phyloP scores from a whole-genome alignment of 2,888 invertebrate species.

The Abrostola tripartita region DNA sequence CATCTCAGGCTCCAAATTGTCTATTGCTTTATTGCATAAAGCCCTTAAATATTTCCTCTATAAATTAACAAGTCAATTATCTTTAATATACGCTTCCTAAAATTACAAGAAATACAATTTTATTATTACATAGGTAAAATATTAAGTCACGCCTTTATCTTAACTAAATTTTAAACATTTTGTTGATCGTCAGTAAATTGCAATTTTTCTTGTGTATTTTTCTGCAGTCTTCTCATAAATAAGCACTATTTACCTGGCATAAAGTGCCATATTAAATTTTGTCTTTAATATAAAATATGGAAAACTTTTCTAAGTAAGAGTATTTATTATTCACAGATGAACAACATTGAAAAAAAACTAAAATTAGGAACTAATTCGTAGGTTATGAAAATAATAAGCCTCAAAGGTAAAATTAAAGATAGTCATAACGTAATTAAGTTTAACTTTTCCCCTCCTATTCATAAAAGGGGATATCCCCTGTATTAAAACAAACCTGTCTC shows the following conservation, averaged over 20 bases:
- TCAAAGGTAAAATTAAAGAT: neutral
- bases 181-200: slow-evolving; percentile 19
- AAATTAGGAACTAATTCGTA: neutral
- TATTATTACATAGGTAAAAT: neutral
- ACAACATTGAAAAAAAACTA: slow-evolving; percentile 12
- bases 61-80: slow-evolving; percentile 3
- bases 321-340: slow-evolving; percentile 22
- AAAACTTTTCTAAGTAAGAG: slow-evolving; percentile 5
- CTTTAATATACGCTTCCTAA: neutral
- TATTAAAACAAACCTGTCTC: too few species aligned
- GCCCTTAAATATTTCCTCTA: neutral
- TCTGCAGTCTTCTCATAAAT: slow-evolving; percentile 41
- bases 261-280: slow-evolving; percentile 17
- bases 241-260: slow-evolving; percentile 41
- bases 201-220: slow-evolving; percentile 5
- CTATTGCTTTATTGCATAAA: neutral
- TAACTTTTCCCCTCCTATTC: too few species aligned
- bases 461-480: too few species aligned
- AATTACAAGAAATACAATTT: slow-evolving; percentile 15
- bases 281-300: slow-evolving; percentile 12
- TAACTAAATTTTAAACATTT: slow-evolving; percentile 13
- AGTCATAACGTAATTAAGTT: neutral
- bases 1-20: too few species aligned
- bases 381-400: slow-evolving; percentile 1
- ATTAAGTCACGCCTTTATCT: slow-evolving; percentile 35